Conservation (phyloP, 2,797 vertebrate species). For the Coregonus sp. region DNA sequence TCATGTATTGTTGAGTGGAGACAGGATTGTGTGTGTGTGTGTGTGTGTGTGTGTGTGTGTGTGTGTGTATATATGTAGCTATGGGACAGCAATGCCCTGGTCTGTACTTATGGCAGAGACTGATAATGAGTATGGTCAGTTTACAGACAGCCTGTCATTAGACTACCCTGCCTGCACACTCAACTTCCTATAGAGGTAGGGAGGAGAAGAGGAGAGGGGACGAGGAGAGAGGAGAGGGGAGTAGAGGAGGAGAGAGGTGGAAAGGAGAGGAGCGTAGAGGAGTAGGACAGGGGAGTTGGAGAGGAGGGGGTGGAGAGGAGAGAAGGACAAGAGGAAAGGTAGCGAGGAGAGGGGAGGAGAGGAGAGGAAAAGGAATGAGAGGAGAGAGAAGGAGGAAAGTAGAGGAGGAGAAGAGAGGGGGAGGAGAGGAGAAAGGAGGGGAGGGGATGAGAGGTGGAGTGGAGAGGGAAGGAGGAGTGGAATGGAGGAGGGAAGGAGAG, state of each 20-base stretch:
- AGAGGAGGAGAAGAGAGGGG: conserved; percentile 2
- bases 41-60: conserved; percentile 36
- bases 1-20: not conserved
- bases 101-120: conserved; percentile 69
- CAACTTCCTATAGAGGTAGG: conserved; percentile 28
- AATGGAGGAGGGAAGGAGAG: conserved; percentile 3
- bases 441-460: too few relatives aligned
- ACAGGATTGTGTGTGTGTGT: not conserved
- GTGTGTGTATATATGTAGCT: conserved; percentile 69
- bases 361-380: conserved; percentile 29
- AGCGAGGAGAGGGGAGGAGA: conserved; percentile 35
- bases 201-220: not conserved
- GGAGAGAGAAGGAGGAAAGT: conserved; percentile 28
- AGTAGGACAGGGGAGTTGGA: not conserved
- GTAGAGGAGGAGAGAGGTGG: not conserved
- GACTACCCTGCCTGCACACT: conserved; percentile 47
- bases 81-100: conserved; percentile 66
- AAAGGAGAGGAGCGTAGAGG: not conserved
- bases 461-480: not conserved
- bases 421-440: conserved; percentile 14
- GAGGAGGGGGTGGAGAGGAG: conserved; percentile 41
- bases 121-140: conserved; percentile 76
- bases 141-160: conserved; percentile 74
- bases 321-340: not conserved
- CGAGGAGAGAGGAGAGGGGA: not conserved